Base-by-base conservation (phyloP, 2,797 vertebrate genomes). In the Potorous gilbertii region DNA sequence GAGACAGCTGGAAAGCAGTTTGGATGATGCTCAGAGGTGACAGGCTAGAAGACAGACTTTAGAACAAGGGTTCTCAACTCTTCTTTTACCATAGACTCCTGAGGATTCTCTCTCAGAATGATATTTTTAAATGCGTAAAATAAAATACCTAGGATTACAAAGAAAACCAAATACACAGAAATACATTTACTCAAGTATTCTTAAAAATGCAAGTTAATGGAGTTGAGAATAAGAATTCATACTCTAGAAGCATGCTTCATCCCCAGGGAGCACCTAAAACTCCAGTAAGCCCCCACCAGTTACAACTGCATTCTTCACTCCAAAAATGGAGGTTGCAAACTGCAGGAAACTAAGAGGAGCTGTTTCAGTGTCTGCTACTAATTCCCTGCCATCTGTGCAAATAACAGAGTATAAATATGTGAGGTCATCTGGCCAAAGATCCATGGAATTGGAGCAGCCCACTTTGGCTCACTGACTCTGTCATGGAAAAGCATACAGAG, bases 401-500 rank as follows among this genome's bases (percentile, higher is more conserved):
- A 55, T 6, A 55, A 55, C 9, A 46, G 74, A 93, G 55, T 9
- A 12, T 52, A 81, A 54, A 54, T 52, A 90, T 93, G 57, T 34
- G 74, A 93, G 13, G 11, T 91, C 31, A 92, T 6, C 74, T 91
- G 54, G 52, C 90, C 66, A 92, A 93, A 34, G 91, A 91, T 34
- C 3, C 5, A 92, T 40, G 74, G 74, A 18, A 96, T 4, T 18
- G 4, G 74, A 94, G 56, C 34, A 95, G n/a, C 62, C 34, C 89
- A 91, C 62, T 94, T 95, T 93, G 46, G 90, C 62, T 93, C 54
- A 59, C 0, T 11, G 91, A 59, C 40, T 54, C 59, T 93, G 93
- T 54, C 54, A 91, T 55, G 46, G 81, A 92, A 96, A 95, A 92
- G 87, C 46, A 93, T 57, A 93, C 59, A 81, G 31, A 93, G 81